Evolutionary conservation across 2,797 vertebrate species (phyloP).

Genomic region (Pogonophryne albipinna): DNA sequence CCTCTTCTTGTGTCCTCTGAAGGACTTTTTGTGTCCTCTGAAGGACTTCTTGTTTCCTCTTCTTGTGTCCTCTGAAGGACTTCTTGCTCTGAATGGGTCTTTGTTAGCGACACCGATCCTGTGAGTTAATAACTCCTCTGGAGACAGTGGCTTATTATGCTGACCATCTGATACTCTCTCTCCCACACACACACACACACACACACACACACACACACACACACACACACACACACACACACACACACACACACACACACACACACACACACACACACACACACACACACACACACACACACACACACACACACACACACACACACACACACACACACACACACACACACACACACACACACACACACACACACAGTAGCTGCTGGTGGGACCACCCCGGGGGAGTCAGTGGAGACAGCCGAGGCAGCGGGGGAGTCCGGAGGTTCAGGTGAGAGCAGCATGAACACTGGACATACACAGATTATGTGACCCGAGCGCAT

Average conservation of each 20-base stretch:
- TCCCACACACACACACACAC: too few relatives aligned
- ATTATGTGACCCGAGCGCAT: not conserved
- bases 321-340: too few relatives aligned
- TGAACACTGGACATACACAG: conserved; percentile 64
- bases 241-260: too few relatives aligned
- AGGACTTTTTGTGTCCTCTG: too few relatives aligned
- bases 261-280: too few relatives aligned
- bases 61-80: too few relatives aligned
- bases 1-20: too few relatives aligned
- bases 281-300: too few relatives aligned
- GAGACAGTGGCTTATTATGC: conserved; percentile 53
- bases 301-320: too few relatives aligned
- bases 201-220: too few relatives aligned
- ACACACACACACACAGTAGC: conserved; percentile 35
- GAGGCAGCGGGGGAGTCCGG: conserved; percentile 50
- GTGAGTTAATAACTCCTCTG: conserved; percentile 32
- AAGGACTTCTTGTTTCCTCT: not conserved
- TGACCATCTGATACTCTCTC: conserved; percentile 47
- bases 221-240: too few relatives aligned
- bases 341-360: too few relatives aligned
- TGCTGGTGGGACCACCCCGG: conserved; percentile 22
- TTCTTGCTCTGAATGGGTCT: not conserved
- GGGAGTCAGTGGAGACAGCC: conserved; percentile 57
- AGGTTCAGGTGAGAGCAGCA: conserved; percentile 82
- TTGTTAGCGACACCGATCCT: not conserved